These are phyloP conservation scores for Amphiprion ocellaris DNA, from an alignment of 2,113 vertebrate genomes.

Conservation along the genomic window DNA sequence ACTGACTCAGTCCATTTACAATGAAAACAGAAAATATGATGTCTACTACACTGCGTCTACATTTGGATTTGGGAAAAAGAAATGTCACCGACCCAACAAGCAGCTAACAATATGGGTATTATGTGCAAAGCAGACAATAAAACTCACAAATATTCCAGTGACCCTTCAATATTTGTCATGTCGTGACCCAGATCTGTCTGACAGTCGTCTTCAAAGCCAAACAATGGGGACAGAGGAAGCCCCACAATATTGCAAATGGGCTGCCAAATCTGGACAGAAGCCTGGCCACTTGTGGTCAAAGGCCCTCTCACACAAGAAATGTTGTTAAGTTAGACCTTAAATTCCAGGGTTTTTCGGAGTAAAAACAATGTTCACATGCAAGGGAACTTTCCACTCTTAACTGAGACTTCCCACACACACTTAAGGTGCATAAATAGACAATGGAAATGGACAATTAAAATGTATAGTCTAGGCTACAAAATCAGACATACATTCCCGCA, in stretches of 20 bases:
- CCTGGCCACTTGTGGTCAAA: conserved; percentile 53
- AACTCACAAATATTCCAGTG: conserved; percentile 11
- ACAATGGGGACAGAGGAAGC: conserved; percentile 21
- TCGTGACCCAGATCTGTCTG: conserved; percentile 23
- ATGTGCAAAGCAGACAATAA: conserved; percentile 18
- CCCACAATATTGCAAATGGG: conserved; percentile 21
- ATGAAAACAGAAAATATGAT: not conserved
- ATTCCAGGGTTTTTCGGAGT: conserved; percentile 54
- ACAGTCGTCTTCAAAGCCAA: conserved; percentile 36
- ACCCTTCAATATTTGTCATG: conserved; percentile 1
- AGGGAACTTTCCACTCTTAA: conserved; percentile 52
- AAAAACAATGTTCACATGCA: conserved; percentile 69
- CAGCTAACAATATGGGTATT: not conserved
- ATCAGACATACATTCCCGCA: conserved; percentile 16
- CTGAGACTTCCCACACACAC: conserved; percentile 25
- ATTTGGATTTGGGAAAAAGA: not conserved
- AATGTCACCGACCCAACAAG: conserved; percentile 2
- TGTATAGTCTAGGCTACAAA: conserved; percentile 45
- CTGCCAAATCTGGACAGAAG: conserved; percentile 53
- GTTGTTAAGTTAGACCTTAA: conserved; percentile 52
- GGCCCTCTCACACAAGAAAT: conserved; percentile 56
- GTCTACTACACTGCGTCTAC: not conserved
- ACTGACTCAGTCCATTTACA: not conserved
- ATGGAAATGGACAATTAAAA: conserved; percentile 60
- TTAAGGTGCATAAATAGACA: conserved; percentile 55